Conservation (phyloP, 2,888 invertebrate genomes). For the Ptychoptera albimana region DNA sequence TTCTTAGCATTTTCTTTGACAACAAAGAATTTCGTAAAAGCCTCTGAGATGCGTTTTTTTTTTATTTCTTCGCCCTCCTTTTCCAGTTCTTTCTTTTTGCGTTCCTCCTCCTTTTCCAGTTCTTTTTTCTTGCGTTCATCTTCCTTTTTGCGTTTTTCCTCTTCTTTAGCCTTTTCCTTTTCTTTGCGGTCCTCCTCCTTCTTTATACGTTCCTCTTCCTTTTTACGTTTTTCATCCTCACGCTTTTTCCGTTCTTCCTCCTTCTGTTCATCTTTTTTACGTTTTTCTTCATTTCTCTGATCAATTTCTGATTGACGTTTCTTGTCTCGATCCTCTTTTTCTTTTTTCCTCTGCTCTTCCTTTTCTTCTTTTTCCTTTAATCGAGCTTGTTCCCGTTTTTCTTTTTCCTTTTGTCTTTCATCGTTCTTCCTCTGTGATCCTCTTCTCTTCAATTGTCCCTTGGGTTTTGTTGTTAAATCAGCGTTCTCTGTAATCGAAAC, state of each 20-base stretch:
- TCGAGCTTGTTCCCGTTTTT: conserved; percentile 12
- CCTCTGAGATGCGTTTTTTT: conserved; percentile 61
- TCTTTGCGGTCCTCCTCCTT: conserved; percentile 22
- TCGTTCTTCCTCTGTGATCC: conserved; percentile 33
- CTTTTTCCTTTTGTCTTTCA: conserved; percentile 29
- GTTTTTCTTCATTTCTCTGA: conserved; percentile 22
- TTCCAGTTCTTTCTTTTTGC: conserved; percentile 43
- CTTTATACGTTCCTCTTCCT: conserved; percentile 31
- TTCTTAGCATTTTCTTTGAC: conserved; percentile 27
- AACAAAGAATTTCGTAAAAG: conserved; percentile 71
- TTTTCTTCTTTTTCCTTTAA: conserved; percentile 14
- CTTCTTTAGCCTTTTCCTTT: conserved; percentile 19
- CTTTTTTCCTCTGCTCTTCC: conserved; percentile 24
- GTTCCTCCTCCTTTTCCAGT: conserved; percentile 29
- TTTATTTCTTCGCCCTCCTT: conserved; percentile 57
- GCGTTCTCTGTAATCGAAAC: too few relatives aligned
- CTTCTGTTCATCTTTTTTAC: conserved; percentile 19
- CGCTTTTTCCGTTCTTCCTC: conserved; percentile 27
- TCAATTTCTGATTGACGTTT: conserved; percentile 24
- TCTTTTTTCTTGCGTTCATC: conserved; percentile 26
- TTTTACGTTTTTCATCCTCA: conserved; percentile 31
- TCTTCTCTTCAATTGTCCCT: conserved; percentile 26
- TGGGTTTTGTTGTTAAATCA: too few relatives aligned
- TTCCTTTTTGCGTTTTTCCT: conserved; percentile 33
- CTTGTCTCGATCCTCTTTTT: conserved; percentile 23